Percentiles rank a stretch among this genome's conserved stretches.
phyloP scores from a whole-genome alignment of 1,140 invertebrate species.

The Pseudomyrmex concolor region DNA sequence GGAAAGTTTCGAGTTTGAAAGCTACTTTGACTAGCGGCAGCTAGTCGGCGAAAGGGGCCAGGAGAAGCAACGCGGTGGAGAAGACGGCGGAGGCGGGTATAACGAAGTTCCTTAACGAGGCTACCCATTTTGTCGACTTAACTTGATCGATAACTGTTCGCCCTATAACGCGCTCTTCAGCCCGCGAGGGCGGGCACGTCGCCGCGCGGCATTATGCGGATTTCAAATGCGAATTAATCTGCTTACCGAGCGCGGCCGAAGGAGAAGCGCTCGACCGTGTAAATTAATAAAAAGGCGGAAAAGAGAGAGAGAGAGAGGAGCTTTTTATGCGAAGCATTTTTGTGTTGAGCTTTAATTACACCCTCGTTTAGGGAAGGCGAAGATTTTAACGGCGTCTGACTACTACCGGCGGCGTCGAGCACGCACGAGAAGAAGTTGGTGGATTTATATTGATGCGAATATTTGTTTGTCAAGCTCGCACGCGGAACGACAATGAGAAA shows the following conservation, averaged over 20 bases:
- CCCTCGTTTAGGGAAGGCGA: constrained; percentile 6
- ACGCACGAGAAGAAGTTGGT: too few relatives aligned
- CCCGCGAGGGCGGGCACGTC: constrained; percentile 64
- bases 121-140: constrained; percentile 79
- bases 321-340: constrained; percentile 25
- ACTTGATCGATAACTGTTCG: constrained; percentile 80
- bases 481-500: neutral
- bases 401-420: neutral
- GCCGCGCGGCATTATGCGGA: constrained; percentile 54
- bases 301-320: constrained; percentile 5
- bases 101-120: constrained; percentile 82
- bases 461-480: neutral
- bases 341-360: constrained; percentile 34
- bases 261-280: constrained; percentile 54
- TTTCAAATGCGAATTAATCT: constrained; percentile 66
- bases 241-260: constrained; percentile 50
- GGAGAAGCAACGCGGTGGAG: constrained; percentile 24
- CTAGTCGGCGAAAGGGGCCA: constrained; percentile 42
- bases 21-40: constrained; percentile 77
- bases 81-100: constrained; percentile 58
- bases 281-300: constrained; percentile 45
- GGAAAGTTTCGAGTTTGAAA: constrained; percentile 81
- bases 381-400: neutral
- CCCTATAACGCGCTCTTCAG: constrained; percentile 69
- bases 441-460: too few relatives aligned